Evolutionary conservation across 2,888 invertebrate genomes (phyloP).

Genomic region (Ceratothoa steindachneri): DNA sequence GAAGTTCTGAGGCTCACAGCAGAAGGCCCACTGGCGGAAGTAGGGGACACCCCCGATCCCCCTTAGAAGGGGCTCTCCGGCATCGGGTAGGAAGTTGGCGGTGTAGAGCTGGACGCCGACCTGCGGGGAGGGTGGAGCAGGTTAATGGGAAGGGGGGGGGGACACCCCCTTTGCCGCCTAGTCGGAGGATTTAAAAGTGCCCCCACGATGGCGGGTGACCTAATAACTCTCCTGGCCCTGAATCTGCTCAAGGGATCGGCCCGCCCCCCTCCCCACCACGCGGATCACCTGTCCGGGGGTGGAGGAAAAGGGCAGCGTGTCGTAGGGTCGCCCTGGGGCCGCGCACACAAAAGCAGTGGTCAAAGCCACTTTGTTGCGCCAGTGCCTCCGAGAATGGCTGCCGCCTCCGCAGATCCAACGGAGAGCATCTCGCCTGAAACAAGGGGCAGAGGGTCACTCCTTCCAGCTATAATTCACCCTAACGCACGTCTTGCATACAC

Average conservation of each 20-base stretch:
- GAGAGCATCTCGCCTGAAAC: conserved; percentile 21
- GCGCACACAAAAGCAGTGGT: conserved; percentile 74
- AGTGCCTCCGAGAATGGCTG: conserved; percentile 65
- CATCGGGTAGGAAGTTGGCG: conserved; percentile 65
- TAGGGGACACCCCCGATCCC: conserved; percentile 71
- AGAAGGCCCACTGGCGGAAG: conserved; percentile 73
- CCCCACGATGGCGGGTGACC: too few relatives aligned
- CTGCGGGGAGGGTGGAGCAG: too few relatives aligned
- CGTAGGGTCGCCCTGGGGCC: conserved; percentile 60
- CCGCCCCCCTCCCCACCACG: too few relatives aligned
- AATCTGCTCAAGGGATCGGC: too few relatives aligned
- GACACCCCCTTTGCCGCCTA: too few relatives aligned
- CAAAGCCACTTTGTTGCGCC: conserved; percentile 69
- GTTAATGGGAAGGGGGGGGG: too few relatives aligned
- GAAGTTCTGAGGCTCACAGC: conserved; percentile 86
- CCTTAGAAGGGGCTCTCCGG: conserved; percentile 57
- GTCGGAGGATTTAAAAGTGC: too few relatives aligned
- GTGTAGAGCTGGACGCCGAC: conserved; percentile 91
- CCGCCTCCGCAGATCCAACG: conserved; percentile 57
- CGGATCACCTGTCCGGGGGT: conserved; percentile 49
- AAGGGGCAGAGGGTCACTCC: conserved; percentile 23
- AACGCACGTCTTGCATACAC: too few relatives aligned
- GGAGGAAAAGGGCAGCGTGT: conserved; percentile 60
- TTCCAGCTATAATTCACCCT: too few relatives aligned
- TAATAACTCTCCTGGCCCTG: too few relatives aligned